Evolutionary conservation across 2,888 invertebrate species (phyloP), one percentile per base, ranked within the genome.

Genomic region (Drepana falcataria): DNA sequence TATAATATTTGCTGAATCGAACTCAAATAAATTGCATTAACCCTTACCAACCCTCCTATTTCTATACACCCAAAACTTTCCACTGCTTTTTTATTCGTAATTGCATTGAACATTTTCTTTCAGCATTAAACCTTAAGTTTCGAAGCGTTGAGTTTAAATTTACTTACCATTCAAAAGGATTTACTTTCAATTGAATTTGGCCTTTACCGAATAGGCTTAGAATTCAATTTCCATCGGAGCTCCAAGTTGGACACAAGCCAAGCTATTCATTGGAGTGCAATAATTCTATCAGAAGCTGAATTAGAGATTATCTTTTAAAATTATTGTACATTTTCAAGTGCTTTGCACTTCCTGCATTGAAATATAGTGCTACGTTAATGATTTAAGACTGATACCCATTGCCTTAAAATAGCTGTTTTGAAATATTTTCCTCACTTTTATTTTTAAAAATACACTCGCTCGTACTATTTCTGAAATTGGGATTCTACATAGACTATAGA

Each of bases 281-380:
- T 84, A 85, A 80, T 82, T 85, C 76, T 77, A 81, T 83, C 79
- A 75, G 69, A 65, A 59, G 66, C 69, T 71, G 73, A 77, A 77
- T 78, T 77, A 77, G 75, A 73, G 72, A 77, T 79, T 78, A 80
- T 79, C 77, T 77, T 69, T 69, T 56, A 59, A 61, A 75, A 75
- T 73, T 71, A 76, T 75, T 75, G 72, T 55, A 61, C 59, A 55
- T 55, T 59, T 55, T 55, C 47, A 51, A 59, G 59, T 60, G 59
- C 51, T 49, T 49, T 51, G 51, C 40, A 40, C 37, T 51, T 51
- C 40, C 51, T 40, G 51, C 34, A 34, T 7, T 40, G 51, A 40
- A 51, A 41, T 51, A 49, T 35, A 35, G 40, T 21, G 21, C 33
- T 34, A 40, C 7, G 7, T 51, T 40, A 7, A 33, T 40, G 49